Evolutionary conservation across 2,113 vertebrate species (phyloP).

Genomic region (Bettongia penicillata): DNA sequence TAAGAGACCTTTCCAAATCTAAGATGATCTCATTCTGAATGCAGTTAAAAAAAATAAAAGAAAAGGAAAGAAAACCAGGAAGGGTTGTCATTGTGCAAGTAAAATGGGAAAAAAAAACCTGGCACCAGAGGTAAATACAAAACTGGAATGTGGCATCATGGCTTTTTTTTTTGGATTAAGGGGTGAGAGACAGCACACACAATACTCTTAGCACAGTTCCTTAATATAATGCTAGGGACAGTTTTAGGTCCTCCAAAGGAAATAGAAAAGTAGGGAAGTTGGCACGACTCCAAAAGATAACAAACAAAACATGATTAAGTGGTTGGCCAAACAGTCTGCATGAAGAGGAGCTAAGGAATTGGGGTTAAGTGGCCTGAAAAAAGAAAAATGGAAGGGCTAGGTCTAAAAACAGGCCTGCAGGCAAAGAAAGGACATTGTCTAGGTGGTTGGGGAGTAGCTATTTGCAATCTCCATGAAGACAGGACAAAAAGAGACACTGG

Average conservation of each 20-base stretch:
- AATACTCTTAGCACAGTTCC: neutral
- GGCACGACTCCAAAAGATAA: neutral
- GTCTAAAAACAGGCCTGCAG: neutral
- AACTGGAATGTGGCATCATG: neutral
- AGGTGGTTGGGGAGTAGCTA: neutral
- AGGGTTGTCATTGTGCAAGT: neutral
- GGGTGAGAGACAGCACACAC: neutral
- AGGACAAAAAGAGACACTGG: neutral
- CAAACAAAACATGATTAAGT: neutral
- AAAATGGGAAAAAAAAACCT: neutral
- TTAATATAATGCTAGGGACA: neutral
- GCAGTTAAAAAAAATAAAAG: neutral
- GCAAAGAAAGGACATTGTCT: neutral
- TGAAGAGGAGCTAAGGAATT: neutral
- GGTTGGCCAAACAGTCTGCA: neutral
- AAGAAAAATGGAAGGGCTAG: neutral
- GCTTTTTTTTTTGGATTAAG: neutral
- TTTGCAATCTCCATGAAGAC: neutral
- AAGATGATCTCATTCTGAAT: neutral
- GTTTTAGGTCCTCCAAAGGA: neutral
- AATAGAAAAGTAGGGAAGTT: constrained; percentile 8
- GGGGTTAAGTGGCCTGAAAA: neutral
- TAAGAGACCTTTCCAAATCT: neutral
- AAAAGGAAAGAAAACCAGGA: neutral
- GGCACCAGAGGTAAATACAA: neutral